Evolutionary conservation across 2,888 invertebrate genomes (phyloP), one percentile per base, ranked within the genome.

Genomic region (Sepioteuthis lessoniana): DNA sequence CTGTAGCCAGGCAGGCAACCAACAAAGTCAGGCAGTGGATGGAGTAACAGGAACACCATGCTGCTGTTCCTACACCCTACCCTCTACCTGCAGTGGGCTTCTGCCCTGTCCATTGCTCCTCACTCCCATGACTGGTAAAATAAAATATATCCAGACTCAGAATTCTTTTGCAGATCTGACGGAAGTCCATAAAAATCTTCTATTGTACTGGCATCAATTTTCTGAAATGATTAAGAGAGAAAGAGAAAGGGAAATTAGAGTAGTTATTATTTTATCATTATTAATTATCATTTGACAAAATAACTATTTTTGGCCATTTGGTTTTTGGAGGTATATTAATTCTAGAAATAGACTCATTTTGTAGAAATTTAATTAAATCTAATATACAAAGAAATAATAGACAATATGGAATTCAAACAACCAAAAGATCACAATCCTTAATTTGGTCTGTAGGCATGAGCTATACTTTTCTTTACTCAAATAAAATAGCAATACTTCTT

Each of bases 141-240:
- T 96, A 99, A 98, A 97, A 99, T 99, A 97, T 99, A 99, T 96
- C 99, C 99, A 94, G 99, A 99, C 98, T 99, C 99, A 90, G 99
- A 99, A 95, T 99, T 99, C 97, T 99, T 99, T 97, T 99, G 99
- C 97, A 99, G 98, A 97, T 99, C 99, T 95, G 99, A 99, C 94
- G 99, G 99, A 97, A 99, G 98, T 97, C 99, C 99, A 97, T 99
- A 99, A 97, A 99, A 99, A 97, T 99, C 99, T 98, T 99, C 99
- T 97, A 99, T 99, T 96, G 99, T 98, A 94, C 99, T 99, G 94
- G 99, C 99, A 97, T 99, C 99, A 97, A 99, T 99, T 98, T 99
- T 99, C 99, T 99, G 98, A 35, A 98, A 98, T 76, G 76, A 76
- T n/a, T n/a, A 10, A 76, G n/a, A 76, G n/a, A 76, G 19, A 35